These are phyloP conservation scores for Rafetus swinhoei DNA, from an alignment of 2,113 vertebrate genomes.

Conservation along the genomic window DNA sequence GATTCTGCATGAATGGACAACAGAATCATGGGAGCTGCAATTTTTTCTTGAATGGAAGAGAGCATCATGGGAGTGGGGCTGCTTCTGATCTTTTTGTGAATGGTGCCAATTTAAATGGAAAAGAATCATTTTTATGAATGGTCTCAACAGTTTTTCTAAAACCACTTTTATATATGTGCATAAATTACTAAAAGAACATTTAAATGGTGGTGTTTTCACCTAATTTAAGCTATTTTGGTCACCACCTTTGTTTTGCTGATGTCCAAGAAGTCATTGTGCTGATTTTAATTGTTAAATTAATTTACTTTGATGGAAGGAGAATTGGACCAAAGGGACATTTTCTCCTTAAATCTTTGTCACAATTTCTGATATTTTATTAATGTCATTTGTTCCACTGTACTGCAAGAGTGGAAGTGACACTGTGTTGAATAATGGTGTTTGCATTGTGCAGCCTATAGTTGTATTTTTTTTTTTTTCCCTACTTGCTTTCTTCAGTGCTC, in stretches of 20 bases:
- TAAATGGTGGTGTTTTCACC: not conserved
- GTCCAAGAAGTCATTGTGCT: not conserved
- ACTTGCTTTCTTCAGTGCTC: not conserved
- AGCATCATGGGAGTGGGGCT: conserved; percentile 70
- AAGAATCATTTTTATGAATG: conserved; percentile 66
- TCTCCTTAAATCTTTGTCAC: not conserved
- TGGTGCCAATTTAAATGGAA: conserved; percentile 55
- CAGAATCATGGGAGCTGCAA: conserved; percentile 45
- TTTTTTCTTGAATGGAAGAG: conserved; percentile 69
- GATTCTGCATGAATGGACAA: conserved; percentile 76
- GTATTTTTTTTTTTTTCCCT: not conserved
- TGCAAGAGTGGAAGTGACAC: not conserved
- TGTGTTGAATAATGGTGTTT: not conserved
- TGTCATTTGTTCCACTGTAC: not conserved
- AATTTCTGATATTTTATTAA: not conserved
- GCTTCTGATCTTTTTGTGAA: conserved; percentile 70
- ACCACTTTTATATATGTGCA: not conserved
- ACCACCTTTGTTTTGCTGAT: not conserved
- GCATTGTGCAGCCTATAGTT: not conserved
- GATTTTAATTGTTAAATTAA: not conserved
- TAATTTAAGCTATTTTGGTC: conserved; percentile 4
- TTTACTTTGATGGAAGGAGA: conserved; percentile 2
- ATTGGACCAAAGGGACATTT: not conserved
- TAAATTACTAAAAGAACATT: not conserved
- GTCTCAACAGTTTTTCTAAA: conserved; percentile 20